These are phyloP conservation scores for Athalia cordata DNA, from an alignment of 2,888 invertebrate genomes.

Conservation along the genomic window DNA sequence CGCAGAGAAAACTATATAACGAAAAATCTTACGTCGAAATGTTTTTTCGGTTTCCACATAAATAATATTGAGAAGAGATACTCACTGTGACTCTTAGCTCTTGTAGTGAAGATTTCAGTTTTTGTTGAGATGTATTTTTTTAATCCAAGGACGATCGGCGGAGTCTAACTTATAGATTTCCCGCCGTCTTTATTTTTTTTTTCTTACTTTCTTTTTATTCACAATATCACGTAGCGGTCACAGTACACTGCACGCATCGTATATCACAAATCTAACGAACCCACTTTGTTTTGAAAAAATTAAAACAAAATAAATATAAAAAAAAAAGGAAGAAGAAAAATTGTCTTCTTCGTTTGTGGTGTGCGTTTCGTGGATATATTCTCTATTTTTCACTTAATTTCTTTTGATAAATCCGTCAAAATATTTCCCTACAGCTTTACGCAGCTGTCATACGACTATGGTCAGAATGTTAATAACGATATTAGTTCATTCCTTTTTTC, in stretches of 20 bases:
- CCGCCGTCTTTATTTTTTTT: background rate
- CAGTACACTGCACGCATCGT: constrained; percentile 14
- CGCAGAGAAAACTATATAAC: too few species aligned
- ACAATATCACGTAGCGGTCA: constrained; percentile 21
- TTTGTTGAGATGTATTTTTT: constrained; percentile 10
- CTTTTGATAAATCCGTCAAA: background rate
- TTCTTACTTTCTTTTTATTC: background rate
- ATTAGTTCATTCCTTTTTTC: constrained; percentile 17
- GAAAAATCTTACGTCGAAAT: too few species aligned
- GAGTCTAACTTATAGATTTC: background rate
- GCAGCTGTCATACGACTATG: constrained; percentile 21
- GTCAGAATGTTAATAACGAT: constrained; percentile 32
- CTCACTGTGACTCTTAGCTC: constrained; percentile 26
- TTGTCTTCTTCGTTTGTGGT: background rate
- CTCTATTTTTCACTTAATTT: background rate
- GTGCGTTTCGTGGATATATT: background rate
- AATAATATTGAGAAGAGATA: background rate
- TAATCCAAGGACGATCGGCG: constrained; percentile 40
- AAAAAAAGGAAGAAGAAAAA: background rate
- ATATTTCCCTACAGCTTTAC: constrained; percentile 19
- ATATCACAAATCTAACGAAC: constrained; percentile 20
- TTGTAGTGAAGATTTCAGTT: background rate
- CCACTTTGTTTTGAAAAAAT: background rate
- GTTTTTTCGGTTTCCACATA: too few species aligned
- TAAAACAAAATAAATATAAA: too few species aligned